Evolutionary conservation across 2,888 invertebrate species (phyloP), one percentile per base, ranked within the genome.

Genomic region (Andrena trimmerana): DNA sequence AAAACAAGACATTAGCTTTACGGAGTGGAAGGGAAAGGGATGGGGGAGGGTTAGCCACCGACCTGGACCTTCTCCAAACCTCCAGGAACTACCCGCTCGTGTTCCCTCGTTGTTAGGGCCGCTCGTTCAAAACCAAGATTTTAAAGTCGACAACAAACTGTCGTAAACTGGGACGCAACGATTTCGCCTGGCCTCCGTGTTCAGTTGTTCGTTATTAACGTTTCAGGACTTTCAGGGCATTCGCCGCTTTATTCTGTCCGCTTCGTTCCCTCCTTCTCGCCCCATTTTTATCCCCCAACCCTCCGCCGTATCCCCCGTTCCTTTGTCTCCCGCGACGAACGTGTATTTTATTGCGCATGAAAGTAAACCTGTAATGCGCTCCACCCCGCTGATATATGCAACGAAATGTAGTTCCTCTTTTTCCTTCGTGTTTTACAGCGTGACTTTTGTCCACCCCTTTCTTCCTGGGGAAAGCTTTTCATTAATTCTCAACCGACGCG

Each of bases 1-100:
- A 83, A 88, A 87, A 81, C 88, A 86, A 84, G 83, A 85, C 83
- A 86, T 90, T 86, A 86, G 85, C 83, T 90, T 89, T 87, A 89
- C 88, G 88, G 79, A 81, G 81, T 81, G 85, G 87, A 87, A 87
- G 70, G 70, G 65, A 76, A 78, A 59, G 65, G 31, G 42, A 42
- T 36, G 72, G 52, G 27, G 24, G 50, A 16, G 79, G 83, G 69
- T 72, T 60, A 27, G 67, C 78, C 81, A n/a, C 62, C 66, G 59
- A 62, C 31, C 77, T 86, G 86, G 88, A 88, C 63, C 66, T 60
- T 76, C 65, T 88, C 88, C 88, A 88, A 87, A 78, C 70, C 80
- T 70, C 57, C 10, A 71, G 66, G 59, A 68, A 29, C 36, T 33
- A 42, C 71, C 59, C 20, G 31, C 27, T 66, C 62, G 31, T 27